A percentile compares a stretch with the other conserved stretches of the same genome.
Evolutionary conservation across 1,140 invertebrate genomes (phyloP).

Genomic region (Armadillidium nasatum): DNA sequence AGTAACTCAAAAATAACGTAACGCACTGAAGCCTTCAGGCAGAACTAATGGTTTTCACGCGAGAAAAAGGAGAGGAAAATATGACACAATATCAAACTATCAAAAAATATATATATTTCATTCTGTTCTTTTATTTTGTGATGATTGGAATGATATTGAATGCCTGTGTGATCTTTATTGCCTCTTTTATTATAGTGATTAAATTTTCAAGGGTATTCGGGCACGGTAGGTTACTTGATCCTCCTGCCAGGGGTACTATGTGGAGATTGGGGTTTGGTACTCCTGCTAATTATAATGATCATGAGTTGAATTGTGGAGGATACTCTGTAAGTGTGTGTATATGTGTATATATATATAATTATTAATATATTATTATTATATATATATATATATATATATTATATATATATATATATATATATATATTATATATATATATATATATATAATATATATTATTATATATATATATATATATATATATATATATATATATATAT

Average conservation of each 20-base stretch:
- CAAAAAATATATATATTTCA: too few relatives aligned
- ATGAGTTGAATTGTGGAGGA: slow-evolving; percentile 75
- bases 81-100: too few relatives aligned
- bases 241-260: slow-evolving; percentile 83
- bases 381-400: not conserved
- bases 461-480: too few relatives aligned
- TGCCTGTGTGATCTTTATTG: too few relatives aligned
- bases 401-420: slow-evolving; percentile 11
- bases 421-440: slow-evolving; percentile 7
- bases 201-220: not conserved
- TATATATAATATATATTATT: not conserved
- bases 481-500: too few relatives aligned
- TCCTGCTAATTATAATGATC: slow-evolving; percentile 90
- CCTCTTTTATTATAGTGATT: too few relatives aligned
- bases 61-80: too few relatives aligned
- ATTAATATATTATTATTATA: not conserved
- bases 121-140: too few relatives aligned
- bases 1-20: too few relatives aligned
- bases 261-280: slow-evolving; percentile 89
- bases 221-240: slow-evolving; percentile 74
- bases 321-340: slow-evolving; percentile 58
- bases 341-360: not conserved
- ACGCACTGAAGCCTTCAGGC: too few relatives aligned
- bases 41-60: too few relatives aligned
- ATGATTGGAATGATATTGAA: too few relatives aligned